These are phyloP conservation scores for Acleris cristana DNA, from an alignment of 2,888 invertebrate genomes.

Conservation along the genomic window DNA sequence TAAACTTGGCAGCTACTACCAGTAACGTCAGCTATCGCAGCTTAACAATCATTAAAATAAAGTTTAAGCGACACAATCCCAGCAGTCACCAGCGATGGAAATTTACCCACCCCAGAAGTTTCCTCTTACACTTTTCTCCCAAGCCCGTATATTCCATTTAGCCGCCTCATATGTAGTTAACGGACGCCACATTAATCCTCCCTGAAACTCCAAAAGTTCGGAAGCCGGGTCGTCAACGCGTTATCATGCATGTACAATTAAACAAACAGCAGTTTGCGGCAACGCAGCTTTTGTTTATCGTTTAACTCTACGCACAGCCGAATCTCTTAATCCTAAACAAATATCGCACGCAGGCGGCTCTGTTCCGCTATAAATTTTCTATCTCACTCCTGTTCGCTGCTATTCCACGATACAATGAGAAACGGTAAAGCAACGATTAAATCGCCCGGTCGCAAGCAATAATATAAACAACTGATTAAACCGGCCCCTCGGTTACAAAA, in stretches of 20 bases:
- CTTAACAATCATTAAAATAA: no score
- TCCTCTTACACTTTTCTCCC: slow-evolving; percentile 30
- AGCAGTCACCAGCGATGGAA: slow-evolving; percentile 18
- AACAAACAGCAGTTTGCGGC: slow-evolving; percentile 76
- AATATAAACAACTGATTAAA: slow-evolving; percentile 82
- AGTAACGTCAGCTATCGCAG: no score
- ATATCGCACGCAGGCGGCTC: slow-evolving; percentile 58
- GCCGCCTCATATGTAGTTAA: slow-evolving; percentile 49
- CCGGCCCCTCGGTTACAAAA: slow-evolving; percentile 75
- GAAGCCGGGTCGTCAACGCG: slow-evolving; percentile 59
- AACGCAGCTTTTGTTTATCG: slow-evolving; percentile 76
- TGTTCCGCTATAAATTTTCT: slow-evolving; percentile 61
- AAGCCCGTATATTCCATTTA: slow-evolving; percentile 48
- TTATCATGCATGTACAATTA: slow-evolving; percentile 78
- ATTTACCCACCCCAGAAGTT: slow-evolving; percentile 31
- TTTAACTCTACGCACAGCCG: slow-evolving; percentile 68
- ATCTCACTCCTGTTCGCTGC: slow-evolving; percentile 54
- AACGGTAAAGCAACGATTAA: slow-evolving; percentile 79
- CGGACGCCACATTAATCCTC: slow-evolving; percentile 57
- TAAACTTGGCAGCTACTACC: no score
- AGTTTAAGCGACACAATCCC: slow-evolving; percentile 9
- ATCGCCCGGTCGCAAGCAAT: slow-evolving; percentile 75
- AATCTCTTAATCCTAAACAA: slow-evolving; percentile 81
- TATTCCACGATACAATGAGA: slow-evolving; percentile 68
- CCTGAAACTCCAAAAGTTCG: slow-evolving; percentile 55